These are phyloP conservation scores for Oopsacas minuta DNA, from an alignment of 37 sponge, comb jelly and placozoan species.

Conservation along the genomic window DNA sequence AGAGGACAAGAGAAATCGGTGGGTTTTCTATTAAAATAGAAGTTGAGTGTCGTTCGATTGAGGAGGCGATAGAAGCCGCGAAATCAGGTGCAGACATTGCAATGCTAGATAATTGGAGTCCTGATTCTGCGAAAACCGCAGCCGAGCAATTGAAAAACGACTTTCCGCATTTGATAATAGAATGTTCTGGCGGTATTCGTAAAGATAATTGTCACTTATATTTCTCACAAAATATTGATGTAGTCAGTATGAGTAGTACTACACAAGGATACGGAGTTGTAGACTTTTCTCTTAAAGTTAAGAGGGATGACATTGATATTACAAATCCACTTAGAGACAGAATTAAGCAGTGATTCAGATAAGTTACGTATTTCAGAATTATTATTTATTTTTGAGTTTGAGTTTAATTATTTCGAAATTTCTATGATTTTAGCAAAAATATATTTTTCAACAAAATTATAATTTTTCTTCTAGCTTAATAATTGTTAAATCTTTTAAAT, in stretches of 20 bases:
- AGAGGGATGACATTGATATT: slow-evolving; percentile 57
- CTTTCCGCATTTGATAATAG: slow-evolving; percentile 58
- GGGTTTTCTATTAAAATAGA: slow-evolving; percentile 87
- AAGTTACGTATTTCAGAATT: background rate
- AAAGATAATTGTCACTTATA: slow-evolving; percentile 42
- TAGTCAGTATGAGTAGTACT: slow-evolving; percentile 64
- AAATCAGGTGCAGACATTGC: slow-evolving; percentile 68
- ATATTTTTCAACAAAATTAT: too few species aligned
- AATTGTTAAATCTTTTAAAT: too few species aligned
- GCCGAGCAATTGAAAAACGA: slow-evolving; percentile 41
- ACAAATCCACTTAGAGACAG: slow-evolving; percentile 41
- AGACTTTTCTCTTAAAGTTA: slow-evolving; percentile 80
- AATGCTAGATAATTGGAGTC: slow-evolving; percentile 87
- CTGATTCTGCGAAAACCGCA: slow-evolving; percentile 39
- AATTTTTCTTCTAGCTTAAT: too few species aligned
- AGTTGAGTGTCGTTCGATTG: slow-evolving; percentile 76
- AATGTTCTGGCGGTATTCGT: slow-evolving; percentile 83
- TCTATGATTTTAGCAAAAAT: too few species aligned
- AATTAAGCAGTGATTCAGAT: background rate
- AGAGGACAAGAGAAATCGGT: slow-evolving; percentile 53
- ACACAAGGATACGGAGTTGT: slow-evolving; percentile 76
- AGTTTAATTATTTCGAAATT: too few species aligned
- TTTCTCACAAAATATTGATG: slow-evolving; percentile 60
- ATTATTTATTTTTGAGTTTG: too few species aligned
- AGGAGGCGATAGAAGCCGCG: slow-evolving; percentile 69